Percentiles rank a stretch among this genome's conserved stretches.
phyloP scores from a whole-genome alignment of 2,797 vertebrate species.

The Onychomys torridus region DNA sequence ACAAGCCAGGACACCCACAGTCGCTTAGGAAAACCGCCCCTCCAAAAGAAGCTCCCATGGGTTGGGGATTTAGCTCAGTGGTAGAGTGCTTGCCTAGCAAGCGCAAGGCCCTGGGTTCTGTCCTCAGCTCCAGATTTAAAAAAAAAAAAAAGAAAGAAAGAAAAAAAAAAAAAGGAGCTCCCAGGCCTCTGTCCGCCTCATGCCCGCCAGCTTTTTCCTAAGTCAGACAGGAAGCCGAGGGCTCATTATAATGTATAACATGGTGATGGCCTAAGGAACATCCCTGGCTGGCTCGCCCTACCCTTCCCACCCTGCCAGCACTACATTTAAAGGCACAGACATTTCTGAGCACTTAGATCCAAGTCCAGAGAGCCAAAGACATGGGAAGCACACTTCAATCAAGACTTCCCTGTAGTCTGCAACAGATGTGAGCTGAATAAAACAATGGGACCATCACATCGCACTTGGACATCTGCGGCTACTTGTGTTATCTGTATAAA shows the following conservation, averaged over 20 bases:
- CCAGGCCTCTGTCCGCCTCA: background rate
- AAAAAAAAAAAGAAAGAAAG: too few relatives aligned
- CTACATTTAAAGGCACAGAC: background rate
- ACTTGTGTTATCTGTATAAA: background rate
- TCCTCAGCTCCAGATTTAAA: too few relatives aligned
- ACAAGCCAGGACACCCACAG: background rate
- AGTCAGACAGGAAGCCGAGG: conserved; percentile 35
- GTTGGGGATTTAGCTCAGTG: too few relatives aligned
- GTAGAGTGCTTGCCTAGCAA: too few relatives aligned
- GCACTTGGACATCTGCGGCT: background rate
- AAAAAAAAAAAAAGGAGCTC: too few relatives aligned
- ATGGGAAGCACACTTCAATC: background rate
- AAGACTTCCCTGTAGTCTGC: background rate
- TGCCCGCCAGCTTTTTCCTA: background rate
- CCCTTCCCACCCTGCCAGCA: background rate
- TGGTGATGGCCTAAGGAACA: background rate
- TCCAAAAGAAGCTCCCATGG: background rate
- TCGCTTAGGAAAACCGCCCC: conserved; percentile 37
- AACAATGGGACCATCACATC: background rate
- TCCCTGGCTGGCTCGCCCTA: background rate
- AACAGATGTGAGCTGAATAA: background rate
- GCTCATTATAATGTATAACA: background rate
- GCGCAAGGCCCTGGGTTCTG: too few relatives aligned
- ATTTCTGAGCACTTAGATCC: background rate
- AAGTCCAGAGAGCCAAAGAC: background rate